These are phyloP conservation scores for Oxyruncus cristatus DNA, from an alignment of 2,113 vertebrate genomes.

Conservation along the genomic window DNA sequence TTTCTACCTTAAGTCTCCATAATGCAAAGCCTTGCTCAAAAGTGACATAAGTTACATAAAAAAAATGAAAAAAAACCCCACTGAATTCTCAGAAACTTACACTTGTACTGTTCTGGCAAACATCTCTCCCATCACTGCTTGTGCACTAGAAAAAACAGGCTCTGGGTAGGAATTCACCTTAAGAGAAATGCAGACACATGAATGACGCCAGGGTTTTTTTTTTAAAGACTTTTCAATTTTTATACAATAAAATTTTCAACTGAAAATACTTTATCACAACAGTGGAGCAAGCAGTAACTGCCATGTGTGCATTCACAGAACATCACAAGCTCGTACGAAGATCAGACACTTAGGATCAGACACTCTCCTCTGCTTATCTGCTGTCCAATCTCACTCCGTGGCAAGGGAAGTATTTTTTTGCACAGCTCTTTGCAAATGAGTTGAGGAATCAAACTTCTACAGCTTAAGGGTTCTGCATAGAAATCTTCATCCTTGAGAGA, in stretches of 20 bases:
- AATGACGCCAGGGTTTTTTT: not conserved
- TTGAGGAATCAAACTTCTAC: not conserved
- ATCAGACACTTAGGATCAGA: not conserved
- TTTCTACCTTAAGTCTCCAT: not conserved
- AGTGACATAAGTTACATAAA: not conserved
- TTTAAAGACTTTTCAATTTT: not conserved
- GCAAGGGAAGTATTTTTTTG: not conserved
- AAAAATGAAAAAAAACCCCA: not conserved
- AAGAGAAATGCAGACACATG: not conserved
- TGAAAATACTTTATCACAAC: conserved; percentile 41
- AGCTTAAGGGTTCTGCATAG: not conserved
- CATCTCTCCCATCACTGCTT: not conserved
- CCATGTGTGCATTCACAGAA: not conserved
- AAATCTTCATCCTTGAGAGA: not conserved
- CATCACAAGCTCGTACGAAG: not conserved
- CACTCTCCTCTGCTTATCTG: not conserved
- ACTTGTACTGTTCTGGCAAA: not conserved
- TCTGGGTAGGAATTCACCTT: not conserved
- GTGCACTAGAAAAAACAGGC: not conserved
- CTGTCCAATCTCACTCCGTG: not conserved
- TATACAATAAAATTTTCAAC: conserved; percentile 40
- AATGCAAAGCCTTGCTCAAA: not conserved
- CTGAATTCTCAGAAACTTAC: not conserved
- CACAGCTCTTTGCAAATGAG: not conserved
- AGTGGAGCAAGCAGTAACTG: conserved; percentile 34